Base-by-base conservation (phyloP, 1,140 invertebrate genomes). In the Coelopa frigida region DNA sequence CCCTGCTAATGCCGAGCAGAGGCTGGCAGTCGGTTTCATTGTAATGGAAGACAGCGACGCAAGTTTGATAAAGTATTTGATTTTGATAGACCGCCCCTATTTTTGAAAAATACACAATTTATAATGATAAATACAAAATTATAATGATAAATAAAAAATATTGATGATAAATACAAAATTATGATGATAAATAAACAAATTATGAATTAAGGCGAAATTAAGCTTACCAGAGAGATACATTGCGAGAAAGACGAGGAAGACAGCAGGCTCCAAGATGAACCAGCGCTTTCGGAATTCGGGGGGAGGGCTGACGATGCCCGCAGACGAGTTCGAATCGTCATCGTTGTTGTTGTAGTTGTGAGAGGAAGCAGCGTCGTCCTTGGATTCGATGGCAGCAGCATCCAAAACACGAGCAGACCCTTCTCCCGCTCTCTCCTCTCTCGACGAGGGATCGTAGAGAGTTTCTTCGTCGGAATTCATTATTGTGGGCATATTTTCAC, bases 191-290 rank as follows among this genome's bases (percentile, higher is more conserved):
- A 20, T 31, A 43, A n/a, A 32, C 29, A 26, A 21, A 23, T 26
- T 37, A 12, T 29, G 37, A 11, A 39, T 20, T 15, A 22, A 10
- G 22, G 14, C 22, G 15, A 26, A 14, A 15, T 18, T 15, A 11
- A 26, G 26, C 46, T 32, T 43, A 67, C 63, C 54, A 20, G 63
- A 64, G 42, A 67, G 46, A 44, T 59, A 60, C 54, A 64, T 56
- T 7, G 54, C 60, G 26, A 59, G 50, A 39, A 67, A 67, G 14
- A 67, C 59, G 2, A 67, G 41, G 29, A 67, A 67, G 21, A 67
- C 63, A 24, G 63, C 63, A 17, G 63, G 63, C 38, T 67, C 63
- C 44, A 67, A 48, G 39, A 67, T 61, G 8, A 66, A 66, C 59
- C 57, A 67, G 5, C 50, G 48, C 22, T 35, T 24, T 7, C 26